A percentile compares a stretch with the other conserved stretches of the same genome.
Conservation (phyloP, 2,797 vertebrate species). For the Ptychadena robeensis region DNA sequence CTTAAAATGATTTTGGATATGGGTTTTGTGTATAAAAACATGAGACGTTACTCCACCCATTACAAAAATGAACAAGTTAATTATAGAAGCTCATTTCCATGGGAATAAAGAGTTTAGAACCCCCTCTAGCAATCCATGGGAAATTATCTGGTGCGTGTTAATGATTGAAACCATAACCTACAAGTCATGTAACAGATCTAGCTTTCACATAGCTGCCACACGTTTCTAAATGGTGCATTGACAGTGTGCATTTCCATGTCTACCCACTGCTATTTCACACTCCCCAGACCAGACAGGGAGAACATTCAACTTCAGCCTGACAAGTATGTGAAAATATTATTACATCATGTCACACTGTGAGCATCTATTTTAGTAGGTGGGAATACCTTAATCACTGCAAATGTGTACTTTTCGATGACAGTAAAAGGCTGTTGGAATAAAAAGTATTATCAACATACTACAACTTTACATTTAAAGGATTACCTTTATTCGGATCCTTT, state of each 20-base stretch:
- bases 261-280: slow-evolving; percentile 31
- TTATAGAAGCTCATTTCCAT: neutral
- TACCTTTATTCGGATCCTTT: too few species aligned
- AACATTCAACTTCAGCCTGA: slow-evolving; percentile 30
- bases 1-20: too few species aligned
- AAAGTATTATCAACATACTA: neutral
- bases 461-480: too few species aligned
- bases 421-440: neutral
- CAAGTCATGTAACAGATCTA: slow-evolving; percentile 1
- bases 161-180: slow-evolving; percentile 23
- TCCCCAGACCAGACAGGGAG: slow-evolving; percentile 29
- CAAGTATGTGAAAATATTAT: slow-evolving; percentile 37
- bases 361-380: slow-evolving; percentile 24
- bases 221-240: slow-evolving; percentile 23
- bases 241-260: neutral
- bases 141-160: slow-evolving; percentile 14
- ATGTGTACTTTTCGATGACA: neutral
- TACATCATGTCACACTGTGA: slow-evolving; percentile 5
- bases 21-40: too few species aligned
- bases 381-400: slow-evolving; percentile 12
- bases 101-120: neutral
- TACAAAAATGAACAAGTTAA: neutral
- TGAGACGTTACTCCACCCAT: too few species aligned
- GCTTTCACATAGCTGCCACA: slow-evolving; percentile 12
- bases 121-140: neutral